phyloP scores from a whole-genome alignment of 1,140 invertebrate genomes.

The Drosophila grimshawi region DNA sequence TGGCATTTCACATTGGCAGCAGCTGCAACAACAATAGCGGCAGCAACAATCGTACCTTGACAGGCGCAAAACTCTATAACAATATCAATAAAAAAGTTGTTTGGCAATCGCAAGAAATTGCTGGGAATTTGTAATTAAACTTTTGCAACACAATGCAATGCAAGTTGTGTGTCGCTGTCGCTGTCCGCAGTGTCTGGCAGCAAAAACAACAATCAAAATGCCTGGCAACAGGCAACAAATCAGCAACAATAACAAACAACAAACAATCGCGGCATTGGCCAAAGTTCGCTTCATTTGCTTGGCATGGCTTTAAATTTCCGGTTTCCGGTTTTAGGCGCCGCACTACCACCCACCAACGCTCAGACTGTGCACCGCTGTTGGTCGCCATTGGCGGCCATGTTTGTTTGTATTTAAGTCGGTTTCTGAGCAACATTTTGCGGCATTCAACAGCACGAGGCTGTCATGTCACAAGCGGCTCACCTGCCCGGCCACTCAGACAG shows the following conservation, averaged over 20 bases:
- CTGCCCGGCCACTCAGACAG: background rate
- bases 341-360: background rate
- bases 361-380: background rate
- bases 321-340: slow-evolving; percentile 69
- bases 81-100: slow-evolving; percentile 82
- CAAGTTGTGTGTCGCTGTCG: slow-evolving; percentile 46
- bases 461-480: slow-evolving; percentile 62
- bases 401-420: slow-evolving; percentile 80
- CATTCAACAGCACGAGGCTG: slow-evolving; percentile 73
- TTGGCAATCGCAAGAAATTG: slow-evolving; percentile 61
- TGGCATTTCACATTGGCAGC: slow-evolving; percentile 76
- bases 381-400: slow-evolving; percentile 65
- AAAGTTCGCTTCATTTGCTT: slow-evolving; percentile 67
- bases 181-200: slow-evolving; percentile 77
- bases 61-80: slow-evolving; percentile 49
- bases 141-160: slow-evolving; percentile 64
- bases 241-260: slow-evolving; percentile 47
- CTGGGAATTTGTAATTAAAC: slow-evolving; percentile 76
- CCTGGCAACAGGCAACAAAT: slow-evolving; percentile 62
- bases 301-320: slow-evolving; percentile 78
- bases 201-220: slow-evolving; percentile 54
- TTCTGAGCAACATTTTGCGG: slow-evolving; percentile 76
- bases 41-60: slow-evolving; percentile 11
- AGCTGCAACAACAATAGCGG: slow-evolving; percentile 10
- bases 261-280: slow-evolving; percentile 44